These are phyloP conservation scores for Synaphobranchus kaupii DNA, from an alignment of 2,797 vertebrate species.

Conservation along the genomic window DNA sequence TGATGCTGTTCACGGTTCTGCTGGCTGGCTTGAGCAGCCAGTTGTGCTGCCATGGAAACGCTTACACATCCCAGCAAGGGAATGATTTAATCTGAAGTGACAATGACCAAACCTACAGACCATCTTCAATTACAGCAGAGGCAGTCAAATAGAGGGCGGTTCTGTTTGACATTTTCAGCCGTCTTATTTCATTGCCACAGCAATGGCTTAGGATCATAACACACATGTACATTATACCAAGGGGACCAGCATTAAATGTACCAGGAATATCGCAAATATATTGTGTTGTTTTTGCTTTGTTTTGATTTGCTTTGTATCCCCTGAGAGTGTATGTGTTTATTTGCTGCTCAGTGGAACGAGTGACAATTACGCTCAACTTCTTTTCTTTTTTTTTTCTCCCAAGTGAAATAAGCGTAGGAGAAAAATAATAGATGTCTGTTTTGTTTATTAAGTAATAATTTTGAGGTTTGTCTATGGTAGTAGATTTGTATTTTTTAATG, in stretches of 20 bases:
- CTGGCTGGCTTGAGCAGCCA: background rate
- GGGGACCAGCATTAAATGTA: background rate
- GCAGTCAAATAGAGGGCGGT: background rate
- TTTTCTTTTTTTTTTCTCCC: background rate
- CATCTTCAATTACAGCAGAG: background rate
- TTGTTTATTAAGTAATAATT: background rate
- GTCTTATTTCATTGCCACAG: background rate
- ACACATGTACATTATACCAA: background rate
- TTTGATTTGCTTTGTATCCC: background rate
- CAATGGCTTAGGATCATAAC: background rate
- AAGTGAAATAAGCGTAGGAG: background rate
- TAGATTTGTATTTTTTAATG: too few relatives aligned
- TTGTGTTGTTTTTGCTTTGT: too few relatives aligned
- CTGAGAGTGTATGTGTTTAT: background rate
- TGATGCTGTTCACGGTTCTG: slow-evolving; percentile 6
- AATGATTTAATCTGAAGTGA: background rate
- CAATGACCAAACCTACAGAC: slow-evolving; percentile 1
- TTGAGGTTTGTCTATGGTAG: too few relatives aligned
- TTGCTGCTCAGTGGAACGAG: background rate
- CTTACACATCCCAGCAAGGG: background rate
- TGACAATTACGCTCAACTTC: background rate
- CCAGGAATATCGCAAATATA: background rate
- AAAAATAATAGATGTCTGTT: background rate
- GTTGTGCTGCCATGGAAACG: background rate
- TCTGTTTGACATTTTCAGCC: background rate